Evolutionary conservation across 2,113 vertebrate genomes (phyloP), one percentile per base, ranked within the genome.

Genomic region (Podilymbus podiceps): DNA sequence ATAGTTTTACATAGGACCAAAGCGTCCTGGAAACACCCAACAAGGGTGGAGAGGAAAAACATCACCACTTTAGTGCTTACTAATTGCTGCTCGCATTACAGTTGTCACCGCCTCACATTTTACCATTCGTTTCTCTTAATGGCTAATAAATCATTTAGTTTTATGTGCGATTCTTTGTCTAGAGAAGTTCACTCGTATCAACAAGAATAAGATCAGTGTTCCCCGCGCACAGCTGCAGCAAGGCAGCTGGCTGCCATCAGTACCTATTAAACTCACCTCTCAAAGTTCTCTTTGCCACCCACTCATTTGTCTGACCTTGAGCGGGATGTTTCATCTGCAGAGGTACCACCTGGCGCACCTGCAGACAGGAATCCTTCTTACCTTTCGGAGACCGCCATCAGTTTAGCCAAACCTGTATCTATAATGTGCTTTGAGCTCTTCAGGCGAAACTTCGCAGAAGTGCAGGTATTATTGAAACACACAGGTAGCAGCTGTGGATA

Each of bases 201-300:
- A 67, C 73, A 64, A 71, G 82, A 42, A 46, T 17, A 76, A 77
- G 60, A 81, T 68, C 59, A 67, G 50, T 22, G 85, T 30, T 85
- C n/a, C 42, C 73, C 0, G 0, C 87, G 90, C 76, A n/a, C 81
- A 93, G 87, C 77, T 94, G 91, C 80, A 87, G 80, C 73, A 56
- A 35, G 64, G 85, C 84, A 95, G 85, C 68, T 93, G 94, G 60
- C 90, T 93, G 81, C 85, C 62, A 84, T 87, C 81, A 63, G n/a
- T 22, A 52, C 20, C 0, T 44, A 67, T 82, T 85, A 85, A 74
- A 94, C 62, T 72, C 66, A 93, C 69, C 49, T 82, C 85, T 50
- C 60, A 40, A 63, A 47, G 69, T 46, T 91, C 78, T 88, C 63
- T 71, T 91, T 75, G 66, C 53, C 74, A 85, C 47, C 1, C 3